Conservation (phyloP, 1,140 invertebrate genomes). For the Pseudoatta argentina region DNA sequence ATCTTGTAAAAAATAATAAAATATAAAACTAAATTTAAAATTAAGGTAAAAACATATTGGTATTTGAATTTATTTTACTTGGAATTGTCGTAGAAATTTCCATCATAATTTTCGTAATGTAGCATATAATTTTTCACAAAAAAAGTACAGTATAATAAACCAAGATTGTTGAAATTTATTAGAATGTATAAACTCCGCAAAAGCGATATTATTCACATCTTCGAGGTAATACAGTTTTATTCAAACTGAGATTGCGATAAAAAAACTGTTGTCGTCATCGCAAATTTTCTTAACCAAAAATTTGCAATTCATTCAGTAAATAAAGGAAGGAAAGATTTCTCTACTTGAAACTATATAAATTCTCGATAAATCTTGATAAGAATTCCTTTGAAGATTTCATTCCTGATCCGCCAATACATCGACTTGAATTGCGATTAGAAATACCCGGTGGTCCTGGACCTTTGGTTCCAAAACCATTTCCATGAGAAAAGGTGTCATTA, state of each 20-base stretch:
- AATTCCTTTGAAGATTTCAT: background rate
- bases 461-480: constrained; percentile 64
- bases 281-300: background rate
- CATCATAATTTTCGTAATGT: background rate
- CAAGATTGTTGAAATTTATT: background rate
- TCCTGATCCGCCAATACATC: background rate
- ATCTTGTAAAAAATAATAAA: background rate
- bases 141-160: background rate
- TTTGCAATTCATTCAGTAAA: background rate
- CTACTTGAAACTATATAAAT: constrained; percentile 17
- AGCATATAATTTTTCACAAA: background rate
- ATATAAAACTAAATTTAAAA: background rate
- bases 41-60: background rate
- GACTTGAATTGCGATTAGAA: constrained; percentile 46
- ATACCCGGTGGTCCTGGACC: constrained; percentile 18
- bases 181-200: background rate
- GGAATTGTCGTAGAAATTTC: background rate
- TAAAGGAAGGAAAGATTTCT: background rate
- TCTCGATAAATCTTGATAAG: background rate
- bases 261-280: background rate
- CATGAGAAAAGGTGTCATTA: constrained; percentile 70
- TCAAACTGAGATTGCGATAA: background rate
- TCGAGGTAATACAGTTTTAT: background rate
- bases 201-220: background rate
- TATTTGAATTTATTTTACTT: background rate